Base-by-base conservation (phyloP, 2,888 invertebrate genomes). In the Hirtodrosophila duncani region DNA sequence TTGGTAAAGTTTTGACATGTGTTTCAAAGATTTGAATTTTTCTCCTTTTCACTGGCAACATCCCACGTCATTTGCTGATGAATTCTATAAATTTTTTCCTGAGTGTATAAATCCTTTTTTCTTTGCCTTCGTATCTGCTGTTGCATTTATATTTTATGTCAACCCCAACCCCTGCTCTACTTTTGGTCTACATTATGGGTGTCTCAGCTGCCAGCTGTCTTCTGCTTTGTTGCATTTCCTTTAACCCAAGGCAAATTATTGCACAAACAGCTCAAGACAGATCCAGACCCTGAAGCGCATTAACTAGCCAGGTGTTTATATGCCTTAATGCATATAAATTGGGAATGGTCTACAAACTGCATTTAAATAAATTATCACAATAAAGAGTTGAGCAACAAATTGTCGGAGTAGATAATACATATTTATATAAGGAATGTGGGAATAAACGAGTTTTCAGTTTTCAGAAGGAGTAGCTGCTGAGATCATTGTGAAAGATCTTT, bases 321-420 rank as follows among this genome's bases (percentile, higher is more conserved):
- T 5, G 13, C 20, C 21, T 1, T 14, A 26, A 26, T 1, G 29
- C 31, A 50, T 44, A 29, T 44, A 39, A 29, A 4, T 21, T n/a
- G n/a, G n/a, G 50, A 36, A 60, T 43, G 51, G 55, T 69, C 63
- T 59, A 69, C 53, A 70, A 69, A 63, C 39, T 69, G 56, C 64
- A 74, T 75, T 78, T 70, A 63, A 67, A 63, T 71, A 74, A 78
- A 78, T 67, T 48, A 56, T 50, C 53, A 57, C 67, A 78, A 53
- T 56, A 57, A 74, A 69, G 59, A 42, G 46, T 9, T 21, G 20
- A 5, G 3, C 3, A 26, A 21, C 18, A 48, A 42, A 39, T 20
- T 26, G 37, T 1, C 51, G 49, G 52, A 33, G 45, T 38, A 49
- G 50, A 39, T 30, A 11, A 9, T 33, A 7, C 39, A 30, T n/a